Evolutionary conservation across 2,888 invertebrate genomes (phyloP), one percentile per base, ranked within the genome.

Genomic region (Protonemura montana): DNA sequence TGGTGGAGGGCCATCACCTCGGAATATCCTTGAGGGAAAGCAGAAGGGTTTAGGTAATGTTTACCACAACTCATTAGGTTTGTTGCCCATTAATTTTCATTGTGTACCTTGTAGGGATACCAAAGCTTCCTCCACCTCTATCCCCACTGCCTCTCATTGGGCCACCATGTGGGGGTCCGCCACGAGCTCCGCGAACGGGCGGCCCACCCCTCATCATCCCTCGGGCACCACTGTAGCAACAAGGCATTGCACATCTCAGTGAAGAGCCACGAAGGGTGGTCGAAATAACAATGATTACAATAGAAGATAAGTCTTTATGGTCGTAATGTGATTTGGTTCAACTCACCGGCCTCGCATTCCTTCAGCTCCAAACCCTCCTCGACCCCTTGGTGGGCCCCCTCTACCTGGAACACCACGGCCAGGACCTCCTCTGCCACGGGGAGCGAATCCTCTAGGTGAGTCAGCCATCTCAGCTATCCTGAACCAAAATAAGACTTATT

Each of bases 131-230:
- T n/a, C 87, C 87, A 13, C 87, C 87, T 42, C 86, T 82, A 42
- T 86, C 86, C 21, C 86, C 86, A 6, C 87, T 87, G 85, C 87
- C 82, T 29, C 87, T 59, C 6, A 87, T 87, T 21, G 88, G 88
- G 2, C 85, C 86, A 42, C 88, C 88, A 42, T 87, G 82, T 13
- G 88, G 88, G 3, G 88, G 88, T 0, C 85, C 86, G 30, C 88
- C 88, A 41, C 88, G 82, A 16, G 87, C 87, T 27, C 87, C 87
- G 41, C 88, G 76, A 25, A 87, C 88, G 6, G 80, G 86, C 0
- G 87, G 87, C 0, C 87, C 88, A 29, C 88, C 88, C 5, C 88
- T 59, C 88, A 88, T 88, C 88, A 88, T 87, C 6, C 88, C 88
- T 26, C 88, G 83, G 13, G 83, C 41, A 13, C 87, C 87, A n/a